Percentiles rank a stretch among this genome's conserved stretches.
Conservation (phyloP, 2,797 vertebrate genomes). For the Liasis olivaceus region DNA sequence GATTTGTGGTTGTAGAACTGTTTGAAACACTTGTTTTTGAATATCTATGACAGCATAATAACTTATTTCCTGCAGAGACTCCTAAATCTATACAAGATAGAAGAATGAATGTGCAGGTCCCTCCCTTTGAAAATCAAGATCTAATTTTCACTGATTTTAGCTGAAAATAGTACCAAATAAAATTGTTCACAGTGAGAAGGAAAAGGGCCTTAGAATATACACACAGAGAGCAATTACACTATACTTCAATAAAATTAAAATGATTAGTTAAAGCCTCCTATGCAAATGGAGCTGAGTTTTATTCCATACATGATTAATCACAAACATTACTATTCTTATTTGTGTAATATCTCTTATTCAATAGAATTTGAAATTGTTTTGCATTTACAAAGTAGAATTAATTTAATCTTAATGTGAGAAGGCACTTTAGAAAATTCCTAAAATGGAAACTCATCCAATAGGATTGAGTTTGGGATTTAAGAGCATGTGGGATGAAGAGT, state of each 20-base stretch:
- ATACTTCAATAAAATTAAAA: neutral
- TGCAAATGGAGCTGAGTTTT: slow-evolving; percentile 28
- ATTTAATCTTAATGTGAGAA: neutral
- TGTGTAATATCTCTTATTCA: slow-evolving; percentile 37
- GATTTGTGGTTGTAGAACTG: neutral
- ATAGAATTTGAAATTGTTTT: slow-evolving; percentile 34
- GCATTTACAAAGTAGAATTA: neutral
- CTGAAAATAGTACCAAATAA: neutral
- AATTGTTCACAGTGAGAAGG: neutral
- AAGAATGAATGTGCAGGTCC: neutral
- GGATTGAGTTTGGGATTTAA: neutral
- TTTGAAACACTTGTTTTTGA: neutral
- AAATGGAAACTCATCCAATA: neutral
- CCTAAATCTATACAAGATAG: neutral
- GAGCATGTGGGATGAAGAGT: neutral
- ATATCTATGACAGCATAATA: neutral
- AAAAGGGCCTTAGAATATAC: neutral
- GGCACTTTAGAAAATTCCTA: neutral
- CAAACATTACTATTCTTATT: slow-evolving; percentile 28
- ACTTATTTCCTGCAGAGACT: no score
- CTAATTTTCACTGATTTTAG: neutral
- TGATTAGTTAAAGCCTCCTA: neutral
- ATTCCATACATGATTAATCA: slow-evolving; percentile 50
- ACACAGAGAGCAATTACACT: neutral
- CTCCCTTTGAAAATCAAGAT: neutral